Evolutionary conservation across 2,113 vertebrate species (phyloP), one percentile per base, ranked within the genome.

Genomic region (Choloepus hoffmanni): DNA sequence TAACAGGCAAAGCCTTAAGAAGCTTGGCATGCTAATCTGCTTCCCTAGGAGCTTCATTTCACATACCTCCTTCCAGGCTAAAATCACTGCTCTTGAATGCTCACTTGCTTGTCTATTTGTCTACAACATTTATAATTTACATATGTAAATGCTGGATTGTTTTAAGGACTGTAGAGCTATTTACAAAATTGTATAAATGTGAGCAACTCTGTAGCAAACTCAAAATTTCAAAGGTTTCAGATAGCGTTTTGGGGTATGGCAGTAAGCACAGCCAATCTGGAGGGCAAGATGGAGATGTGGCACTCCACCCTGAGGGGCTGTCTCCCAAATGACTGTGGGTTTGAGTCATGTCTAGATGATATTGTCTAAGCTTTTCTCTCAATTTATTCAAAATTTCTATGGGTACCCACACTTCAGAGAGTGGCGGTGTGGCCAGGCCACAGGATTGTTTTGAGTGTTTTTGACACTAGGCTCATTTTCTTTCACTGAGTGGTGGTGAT

Each of bases 161-260:
- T 72, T 78, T 62, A 82, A 65, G 58, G 36, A 90, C 16, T 70
- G 9, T 62, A 36, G 78, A 33, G 58, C 36, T 55, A 36, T 77
- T 82, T 81, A 67, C n/a, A 81, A 33, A 92, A 87, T 63, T 55
- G 28, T 30, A 8, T 76, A 30, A 72, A 81, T 50, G 62, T 26
- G 33, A 84, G 48, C 28, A 86, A 70, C 45, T 84, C 55, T 23
- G 4, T 5, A 33, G 43, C 28, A 50, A 85, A 79, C 63, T 53
- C 53, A 68, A 36, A 67, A 12, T 58, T 60, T 60, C 85, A 90
- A 48, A 90, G n/a, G 7, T 88, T 90, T 92, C 77, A 53, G 73
- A 90, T 14, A 48, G 45, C 76, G 89, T 33, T 83, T 90, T 84
- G 50, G 89, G 86, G 58, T 72, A 79, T 94, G 89, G 93, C 60